A percentile compares a stretch with the other conserved stretches of the same genome.
Evolutionary conservation across 35 echinoderm and acorn worm genomes (phyloP).

Genomic region (Heliocidaris tuberculata): DNA sequence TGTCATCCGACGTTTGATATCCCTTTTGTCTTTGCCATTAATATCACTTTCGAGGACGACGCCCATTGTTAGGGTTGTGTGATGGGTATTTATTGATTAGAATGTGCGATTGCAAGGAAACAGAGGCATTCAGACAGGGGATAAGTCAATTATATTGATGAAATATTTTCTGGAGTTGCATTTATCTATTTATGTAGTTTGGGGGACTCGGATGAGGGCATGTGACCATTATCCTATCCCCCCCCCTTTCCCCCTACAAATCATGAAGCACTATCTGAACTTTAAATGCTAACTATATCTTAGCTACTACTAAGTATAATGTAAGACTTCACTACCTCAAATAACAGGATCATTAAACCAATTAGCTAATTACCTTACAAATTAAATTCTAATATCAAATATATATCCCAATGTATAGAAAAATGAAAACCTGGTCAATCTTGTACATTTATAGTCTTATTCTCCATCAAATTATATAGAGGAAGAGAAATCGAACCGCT

Average conservation of each 20-base stretch:
- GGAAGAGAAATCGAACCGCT: too few relatives aligned
- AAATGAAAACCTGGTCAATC: too few relatives aligned
- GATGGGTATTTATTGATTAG: neutral
- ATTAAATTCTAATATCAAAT: too few relatives aligned
- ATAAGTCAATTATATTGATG: conserved; percentile 13
- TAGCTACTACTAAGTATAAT: too few relatives aligned
- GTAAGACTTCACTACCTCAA: too few relatives aligned
- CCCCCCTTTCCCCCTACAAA: neutral
- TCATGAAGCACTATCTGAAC: too few relatives aligned
- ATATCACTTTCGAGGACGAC: neutral
- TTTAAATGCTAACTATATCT: too few relatives aligned
- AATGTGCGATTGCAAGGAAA: neutral
- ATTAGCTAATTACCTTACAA: too few relatives aligned
- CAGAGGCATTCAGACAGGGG: neutral
- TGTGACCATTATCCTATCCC: neutral
- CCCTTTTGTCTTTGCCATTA: neutral
- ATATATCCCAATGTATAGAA: too few relatives aligned
- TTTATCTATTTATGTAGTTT: neutral
- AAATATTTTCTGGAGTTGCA: neutral
- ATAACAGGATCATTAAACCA: too few relatives aligned
- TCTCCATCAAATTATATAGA: too few relatives aligned
- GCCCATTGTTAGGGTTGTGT: neutral
- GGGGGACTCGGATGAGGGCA: neutral
- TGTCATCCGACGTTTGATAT: neutral
- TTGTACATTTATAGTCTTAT: too few relatives aligned